Percentiles rank a stretch among this genome's conserved stretches.
These are phyloP conservation scores for Hirtodrosophila trivittata DNA, from an alignment of 2,888 invertebrate species.

Conservation along the genomic window DNA sequence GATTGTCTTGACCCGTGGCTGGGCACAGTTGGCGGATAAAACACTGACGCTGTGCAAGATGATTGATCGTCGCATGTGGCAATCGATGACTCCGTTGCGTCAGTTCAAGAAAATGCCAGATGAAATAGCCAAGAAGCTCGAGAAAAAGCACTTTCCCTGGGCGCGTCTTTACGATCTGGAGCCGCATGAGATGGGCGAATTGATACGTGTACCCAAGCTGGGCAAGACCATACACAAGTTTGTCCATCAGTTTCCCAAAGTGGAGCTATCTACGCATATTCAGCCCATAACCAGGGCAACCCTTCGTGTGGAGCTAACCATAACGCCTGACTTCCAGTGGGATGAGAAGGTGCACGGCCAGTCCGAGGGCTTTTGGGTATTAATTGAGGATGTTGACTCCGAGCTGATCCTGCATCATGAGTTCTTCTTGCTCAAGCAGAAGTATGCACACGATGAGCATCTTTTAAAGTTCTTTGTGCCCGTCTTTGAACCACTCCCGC, in stretches of 20 bases:
- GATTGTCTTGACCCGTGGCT: slow-evolving; percentile 95
- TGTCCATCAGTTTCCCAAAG: slow-evolving; percentile 96
- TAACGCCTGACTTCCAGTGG: slow-evolving; percentile 99
- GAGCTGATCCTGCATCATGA: slow-evolving; percentile 97
- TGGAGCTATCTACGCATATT: slow-evolving; percentile 98
- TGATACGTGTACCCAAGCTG: slow-evolving; percentile 83
- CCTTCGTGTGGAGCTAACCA: slow-evolving; percentile 96
- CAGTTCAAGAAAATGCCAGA: slow-evolving; percentile 99
- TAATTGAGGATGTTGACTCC: slow-evolving; percentile 94
- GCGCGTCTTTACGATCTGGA: slow-evolving; percentile 97
- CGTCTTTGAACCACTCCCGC: slow-evolving; percentile 98
- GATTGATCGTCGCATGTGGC: slow-evolving; percentile 99
- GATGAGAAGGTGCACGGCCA: slow-evolving; percentile 95
- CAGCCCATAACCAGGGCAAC: slow-evolving; percentile 98
- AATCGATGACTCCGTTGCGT: slow-evolving; percentile 98
- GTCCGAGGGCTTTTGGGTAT: slow-evolving; percentile 94
- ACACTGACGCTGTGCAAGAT: slow-evolving; percentile 98
- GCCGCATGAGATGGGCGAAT: slow-evolving; percentile 98
- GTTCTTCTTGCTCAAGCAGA: slow-evolving; percentile 96
- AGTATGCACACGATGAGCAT: slow-evolving; percentile 97
- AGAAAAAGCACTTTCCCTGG: slow-evolving; percentile 98
- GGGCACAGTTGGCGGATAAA: slow-evolving; percentile 99
- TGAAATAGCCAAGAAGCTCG: slow-evolving; percentile 97
- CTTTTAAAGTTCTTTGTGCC: slow-evolving; percentile 99
- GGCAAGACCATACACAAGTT: slow-evolving; percentile 96